Evolutionary conservation across 2,797 vertebrate species (phyloP), one percentile per base, ranked within the genome.

Genomic region (Acipenser transmontanus): DNA sequence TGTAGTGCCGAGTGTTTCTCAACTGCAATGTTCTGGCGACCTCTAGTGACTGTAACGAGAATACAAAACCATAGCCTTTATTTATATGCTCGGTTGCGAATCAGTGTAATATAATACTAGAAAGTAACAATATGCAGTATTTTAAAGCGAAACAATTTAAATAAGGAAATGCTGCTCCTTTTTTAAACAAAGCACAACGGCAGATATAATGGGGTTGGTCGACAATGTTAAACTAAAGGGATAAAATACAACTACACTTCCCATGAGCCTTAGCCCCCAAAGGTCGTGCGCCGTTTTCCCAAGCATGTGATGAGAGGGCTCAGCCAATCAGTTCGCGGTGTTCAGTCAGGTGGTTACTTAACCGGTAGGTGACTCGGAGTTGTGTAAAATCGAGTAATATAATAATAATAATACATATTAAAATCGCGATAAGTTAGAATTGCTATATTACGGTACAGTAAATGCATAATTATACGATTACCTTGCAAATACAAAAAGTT

Each of bases 261-360:
- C 73, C 74, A 65, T n/a, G 68, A 72, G 11, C 20, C 66, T 7
- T 8, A n/a, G 14, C 3, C 54, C 1, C 54, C 6, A 11, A 11
- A 13, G 7, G 7, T 10, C 13, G 2, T 57, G 12, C 1, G 12
- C 6, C 6, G 13, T 68, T 62, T 34, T 50, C 6, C 59, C 50
- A 1, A 12, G 7, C 69, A 70, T 34, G 69, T 62, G 64, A 54
- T 4, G 7, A 9, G 34, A 6, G 0, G 13, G 14, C 20, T 66
- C 48, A 50, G 49, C 78, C 74, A 77, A 78, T 80, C 47, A 66
- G 20, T 49, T 17, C n/a, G 9, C 50, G 6, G 51, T 12, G 71
- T 61, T 17, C n/a, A 1, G 50, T 59, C 74, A 75, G 72, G 67
- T 73, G 75, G 47, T 49, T 62, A 14, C 10, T 59, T 57, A 52